These are phyloP conservation scores for Melanophora roralis DNA, from an alignment of 2,888 invertebrate species.

Conservation along the genomic window DNA sequence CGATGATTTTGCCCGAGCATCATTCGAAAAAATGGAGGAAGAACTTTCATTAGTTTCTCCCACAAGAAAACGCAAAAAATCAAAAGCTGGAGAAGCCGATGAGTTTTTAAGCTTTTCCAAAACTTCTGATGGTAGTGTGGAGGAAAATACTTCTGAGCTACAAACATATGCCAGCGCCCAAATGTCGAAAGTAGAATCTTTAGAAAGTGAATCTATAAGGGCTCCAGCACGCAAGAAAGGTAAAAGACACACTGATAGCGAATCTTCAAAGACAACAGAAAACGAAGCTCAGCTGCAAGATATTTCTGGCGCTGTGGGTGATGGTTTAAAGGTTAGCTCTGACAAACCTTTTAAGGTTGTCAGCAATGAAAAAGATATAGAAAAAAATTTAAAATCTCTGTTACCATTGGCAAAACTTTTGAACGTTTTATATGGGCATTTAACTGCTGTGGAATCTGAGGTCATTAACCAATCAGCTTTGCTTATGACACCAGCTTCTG, in stretches of 20 bases:
- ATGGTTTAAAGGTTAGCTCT: constrained; percentile 76
- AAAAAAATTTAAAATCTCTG: constrained; percentile 77
- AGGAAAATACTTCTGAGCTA: constrained; percentile 80
- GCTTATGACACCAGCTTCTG: constrained; percentile 83
- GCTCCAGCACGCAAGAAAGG: constrained; percentile 74
- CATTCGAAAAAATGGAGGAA: constrained; percentile 78
- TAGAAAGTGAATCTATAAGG: constrained; percentile 64
- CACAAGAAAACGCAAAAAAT: constrained; percentile 80
- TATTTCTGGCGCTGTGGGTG: constrained; percentile 80
- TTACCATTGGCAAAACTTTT: constrained; percentile 76
- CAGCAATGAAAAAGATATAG: constrained; percentile 78
- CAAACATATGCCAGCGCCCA: constrained; percentile 81
- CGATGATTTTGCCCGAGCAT: constrained; percentile 77
- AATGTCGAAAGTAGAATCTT: constrained; percentile 50
- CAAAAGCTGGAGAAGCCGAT: constrained; percentile 82
- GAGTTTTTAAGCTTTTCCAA: constrained; percentile 83
- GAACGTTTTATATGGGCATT: constrained; percentile 79
- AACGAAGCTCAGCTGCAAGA: constrained; percentile 77
- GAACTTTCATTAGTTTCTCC: constrained; percentile 80
- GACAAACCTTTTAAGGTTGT: constrained; percentile 70
- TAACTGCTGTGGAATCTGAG: constrained; percentile 82
- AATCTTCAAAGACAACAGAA: constrained; percentile 74
- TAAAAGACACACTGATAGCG: constrained; percentile 75
- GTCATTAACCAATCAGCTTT: constrained; percentile 82
- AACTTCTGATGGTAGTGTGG: constrained; percentile 78